Conservation (phyloP, 2,797 vertebrate species). For the Glyptemys insculpta region DNA sequence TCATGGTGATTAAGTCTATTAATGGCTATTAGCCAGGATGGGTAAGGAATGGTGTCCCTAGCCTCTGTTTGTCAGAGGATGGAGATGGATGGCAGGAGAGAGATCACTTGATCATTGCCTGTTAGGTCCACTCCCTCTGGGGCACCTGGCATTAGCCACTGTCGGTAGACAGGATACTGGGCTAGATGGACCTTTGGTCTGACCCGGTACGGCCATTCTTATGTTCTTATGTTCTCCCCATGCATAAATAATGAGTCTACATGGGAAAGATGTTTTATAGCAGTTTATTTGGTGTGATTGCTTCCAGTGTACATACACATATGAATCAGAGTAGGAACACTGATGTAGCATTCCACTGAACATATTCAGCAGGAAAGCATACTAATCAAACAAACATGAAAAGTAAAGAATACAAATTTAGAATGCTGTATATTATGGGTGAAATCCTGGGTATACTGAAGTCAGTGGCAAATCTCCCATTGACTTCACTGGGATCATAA, state of each 20-base stretch:
- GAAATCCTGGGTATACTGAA: not conserved
- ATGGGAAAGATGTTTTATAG: slow-evolving; percentile 8
- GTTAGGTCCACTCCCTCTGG: no score
- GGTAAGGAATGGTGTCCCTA: no score
- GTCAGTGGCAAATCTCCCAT: not conserved
- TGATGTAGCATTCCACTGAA: not conserved
- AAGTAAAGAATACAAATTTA: not conserved
- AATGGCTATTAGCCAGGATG: no score
- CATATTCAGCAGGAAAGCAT: slow-evolving; percentile 11
- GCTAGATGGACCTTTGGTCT: no score
- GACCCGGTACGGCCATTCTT: no score
- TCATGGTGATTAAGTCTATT: no score
- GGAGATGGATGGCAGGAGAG: no score
- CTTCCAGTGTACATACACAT: not conserved
- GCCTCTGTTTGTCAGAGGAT: no score
- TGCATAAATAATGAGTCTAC: slow-evolving; percentile 38
- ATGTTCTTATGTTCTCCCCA: not conserved
- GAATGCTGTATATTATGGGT: not conserved
- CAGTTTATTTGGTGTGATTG: slow-evolving; percentile 22
- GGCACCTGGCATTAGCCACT: no score
- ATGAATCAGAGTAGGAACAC: not conserved
- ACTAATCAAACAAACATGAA: not conserved
- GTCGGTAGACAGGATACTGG: no score
- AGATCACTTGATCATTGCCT: no score
- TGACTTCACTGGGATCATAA: not conserved